Percentiles rank a stretch among this genome's conserved stretches.
Conservation (phyloP, 1,140 invertebrate genomes). For the Venustaconcha ellipsiformis region DNA sequence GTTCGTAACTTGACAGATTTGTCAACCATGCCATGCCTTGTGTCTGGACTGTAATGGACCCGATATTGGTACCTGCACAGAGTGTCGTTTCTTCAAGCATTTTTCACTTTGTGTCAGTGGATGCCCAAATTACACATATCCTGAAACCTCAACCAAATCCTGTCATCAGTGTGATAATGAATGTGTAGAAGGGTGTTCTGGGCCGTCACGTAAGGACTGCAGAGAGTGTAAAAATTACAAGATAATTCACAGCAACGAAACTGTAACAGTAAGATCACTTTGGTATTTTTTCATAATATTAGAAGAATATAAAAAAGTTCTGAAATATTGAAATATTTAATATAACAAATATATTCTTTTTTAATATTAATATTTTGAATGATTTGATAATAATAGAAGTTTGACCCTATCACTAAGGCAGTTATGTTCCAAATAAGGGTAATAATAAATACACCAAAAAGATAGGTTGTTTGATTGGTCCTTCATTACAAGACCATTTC, state of each 20-base stretch:
- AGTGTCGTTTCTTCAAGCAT: conserved; percentile 49
- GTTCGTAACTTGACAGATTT: conserved; percentile 46
- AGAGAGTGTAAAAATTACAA: conserved; percentile 87
- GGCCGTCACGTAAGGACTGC: conserved; percentile 84
- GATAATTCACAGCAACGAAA: conserved; percentile 41
- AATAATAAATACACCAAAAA: no score
- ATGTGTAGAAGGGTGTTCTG: conserved; percentile 86
- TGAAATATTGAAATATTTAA: no score
- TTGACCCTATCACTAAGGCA: no score
- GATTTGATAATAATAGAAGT: no score
- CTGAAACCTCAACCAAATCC: conserved; percentile 20
- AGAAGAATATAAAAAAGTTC: no score
- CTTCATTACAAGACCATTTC: no score
- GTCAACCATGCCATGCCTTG: conserved; percentile 83
- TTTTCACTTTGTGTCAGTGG: conserved; percentile 76
- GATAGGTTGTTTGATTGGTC: no score
- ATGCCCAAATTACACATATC: conserved; percentile 71
- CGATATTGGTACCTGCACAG: conserved; percentile 41
- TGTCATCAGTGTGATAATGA: conserved; percentile 74
- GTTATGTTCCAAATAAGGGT: no score
- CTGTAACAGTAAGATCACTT: conserved; percentile 26
- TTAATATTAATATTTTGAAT: no score
- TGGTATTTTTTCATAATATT: neutral
- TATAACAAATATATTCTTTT: no score
- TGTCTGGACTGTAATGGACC: conserved; percentile 89